These are phyloP conservation scores for Lophotriccus pileatus DNA, from an alignment of 2,797 vertebrate species.

Conservation along the genomic window DNA sequence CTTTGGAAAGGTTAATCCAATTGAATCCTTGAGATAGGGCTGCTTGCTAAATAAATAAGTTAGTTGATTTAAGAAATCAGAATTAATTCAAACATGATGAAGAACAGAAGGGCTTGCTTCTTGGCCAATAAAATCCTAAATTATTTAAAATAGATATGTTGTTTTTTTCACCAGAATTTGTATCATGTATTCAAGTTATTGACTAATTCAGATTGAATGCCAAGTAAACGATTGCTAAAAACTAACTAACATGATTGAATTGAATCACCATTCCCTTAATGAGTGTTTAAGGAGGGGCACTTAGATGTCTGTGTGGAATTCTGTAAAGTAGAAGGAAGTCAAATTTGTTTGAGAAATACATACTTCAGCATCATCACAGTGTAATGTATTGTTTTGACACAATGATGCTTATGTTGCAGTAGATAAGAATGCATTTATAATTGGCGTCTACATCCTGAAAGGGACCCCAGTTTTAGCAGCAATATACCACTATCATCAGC, in stretches of 20 bases:
- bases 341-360: not conserved
- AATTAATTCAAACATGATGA: slow-evolving; percentile 31
- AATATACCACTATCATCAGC: not conserved
- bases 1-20: slow-evolving; percentile 36
- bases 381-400: not conserved
- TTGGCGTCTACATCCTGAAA: not conserved
- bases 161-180: not conserved
- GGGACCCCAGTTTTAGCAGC: not conserved
- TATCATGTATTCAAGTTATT: slow-evolving; percentile 12
- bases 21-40: not conserved
- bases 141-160: slow-evolving; percentile 21
- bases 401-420: not conserved
- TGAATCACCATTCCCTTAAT: not conserved
- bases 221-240: not conserved
- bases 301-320: not conserved
- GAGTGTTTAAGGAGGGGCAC: not conserved
- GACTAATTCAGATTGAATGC: not conserved
- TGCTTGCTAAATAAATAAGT: slow-evolving; percentile 28
- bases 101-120: slow-evolving; percentile 31
- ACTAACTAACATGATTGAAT: not conserved
- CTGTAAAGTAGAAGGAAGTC: not conserved
- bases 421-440: not conserved
- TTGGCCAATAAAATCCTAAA: slow-evolving; percentile 33
- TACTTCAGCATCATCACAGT: not conserved
- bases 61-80: slow-evolving; percentile 37